These are phyloP conservation scores for Vanacampus margaritifer DNA, from an alignment of 2,113 vertebrate species.

Conservation along the genomic window DNA sequence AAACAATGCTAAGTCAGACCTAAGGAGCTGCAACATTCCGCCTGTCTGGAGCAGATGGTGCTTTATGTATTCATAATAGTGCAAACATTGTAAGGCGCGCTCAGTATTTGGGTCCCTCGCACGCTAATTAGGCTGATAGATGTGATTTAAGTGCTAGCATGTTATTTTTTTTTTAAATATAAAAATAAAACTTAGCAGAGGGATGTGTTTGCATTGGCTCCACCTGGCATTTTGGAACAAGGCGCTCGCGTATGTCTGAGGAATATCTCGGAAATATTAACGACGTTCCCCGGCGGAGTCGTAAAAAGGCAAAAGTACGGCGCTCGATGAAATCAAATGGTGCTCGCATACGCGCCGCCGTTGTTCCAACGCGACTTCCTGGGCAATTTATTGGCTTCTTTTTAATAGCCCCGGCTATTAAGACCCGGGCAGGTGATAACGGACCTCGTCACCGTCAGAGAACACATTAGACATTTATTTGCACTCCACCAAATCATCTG, in stretches of 20 bases:
- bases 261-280: slow-evolving; percentile 36
- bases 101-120: slow-evolving; percentile 55
- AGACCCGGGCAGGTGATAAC: slow-evolving; percentile 4
- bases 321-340: slow-evolving; percentile 15
- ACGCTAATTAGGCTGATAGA: slow-evolving; percentile 63
- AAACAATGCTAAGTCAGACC: slow-evolving; percentile 53
- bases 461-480: slow-evolving; percentile 6
- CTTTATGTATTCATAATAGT: slow-evolving; percentile 70
- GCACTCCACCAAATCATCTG: neutral
- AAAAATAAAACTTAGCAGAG: slow-evolving; percentile 1
- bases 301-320: slow-evolving; percentile 11
- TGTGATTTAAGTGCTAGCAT: slow-evolving; percentile 52
- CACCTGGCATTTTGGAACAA: neutral
- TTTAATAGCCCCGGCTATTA: slow-evolving; percentile 1
- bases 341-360: neutral
- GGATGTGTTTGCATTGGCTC: slow-evolving; percentile 9
- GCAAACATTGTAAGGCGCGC: slow-evolving; percentile 65
- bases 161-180: neutral
- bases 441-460: neutral
- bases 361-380: neutral
- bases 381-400: neutral
- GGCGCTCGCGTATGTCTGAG: slow-evolving; percentile 12
- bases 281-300: slow-evolving; percentile 13
- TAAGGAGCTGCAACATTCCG: slow-evolving; percentile 56
- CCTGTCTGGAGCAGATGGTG: slow-evolving; percentile 64